These are phyloP conservation scores for Henricia sp. DNA, from an alignment of 53 echinoderm and acorn worm genomes.

Conservation along the genomic window DNA sequence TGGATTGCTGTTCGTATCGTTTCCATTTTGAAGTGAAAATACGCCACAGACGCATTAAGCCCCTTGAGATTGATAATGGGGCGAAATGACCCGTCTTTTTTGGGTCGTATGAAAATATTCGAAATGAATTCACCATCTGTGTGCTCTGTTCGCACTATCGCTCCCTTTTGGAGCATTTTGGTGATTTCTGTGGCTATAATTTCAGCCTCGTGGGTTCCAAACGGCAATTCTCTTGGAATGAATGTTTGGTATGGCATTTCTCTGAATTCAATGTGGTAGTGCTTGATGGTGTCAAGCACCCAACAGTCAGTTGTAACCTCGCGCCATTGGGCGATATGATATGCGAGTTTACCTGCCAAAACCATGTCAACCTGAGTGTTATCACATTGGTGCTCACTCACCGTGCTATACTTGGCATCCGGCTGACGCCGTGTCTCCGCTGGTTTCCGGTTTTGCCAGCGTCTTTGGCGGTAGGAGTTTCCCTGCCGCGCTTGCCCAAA, in stretches of 20 bases:
- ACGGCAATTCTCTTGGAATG: conserved; percentile 6
- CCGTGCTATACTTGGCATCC: not conserved
- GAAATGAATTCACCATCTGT: not conserved
- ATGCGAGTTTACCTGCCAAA: conserved; percentile 28
- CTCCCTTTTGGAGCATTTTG: not conserved
- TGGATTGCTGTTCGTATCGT: conserved; percentile 1
- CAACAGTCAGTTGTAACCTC: conserved; percentile 7
- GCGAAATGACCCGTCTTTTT: no score
- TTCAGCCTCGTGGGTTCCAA: no score
- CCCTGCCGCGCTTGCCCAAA: not conserved
- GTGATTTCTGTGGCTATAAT: not conserved
- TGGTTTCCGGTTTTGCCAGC: not conserved
- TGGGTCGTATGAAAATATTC: not conserved
- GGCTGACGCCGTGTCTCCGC: not conserved
- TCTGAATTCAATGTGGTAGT: conserved; percentile 38
- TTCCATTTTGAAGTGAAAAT: no score
- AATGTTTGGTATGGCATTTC: not conserved
- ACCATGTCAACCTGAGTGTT: not conserved
- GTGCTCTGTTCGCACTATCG: not conserved
- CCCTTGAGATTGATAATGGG: no score
- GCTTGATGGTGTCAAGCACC: not conserved
- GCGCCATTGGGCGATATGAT: conserved; percentile 17
- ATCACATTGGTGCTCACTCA: conserved; percentile 38
- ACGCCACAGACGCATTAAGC: no score
- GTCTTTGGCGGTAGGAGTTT: conserved; percentile 18